These are phyloP conservation scores for Rhinopomastus cyanomelas DNA, from an alignment of 2,113 vertebrate genomes.

Conservation along the genomic window DNA sequence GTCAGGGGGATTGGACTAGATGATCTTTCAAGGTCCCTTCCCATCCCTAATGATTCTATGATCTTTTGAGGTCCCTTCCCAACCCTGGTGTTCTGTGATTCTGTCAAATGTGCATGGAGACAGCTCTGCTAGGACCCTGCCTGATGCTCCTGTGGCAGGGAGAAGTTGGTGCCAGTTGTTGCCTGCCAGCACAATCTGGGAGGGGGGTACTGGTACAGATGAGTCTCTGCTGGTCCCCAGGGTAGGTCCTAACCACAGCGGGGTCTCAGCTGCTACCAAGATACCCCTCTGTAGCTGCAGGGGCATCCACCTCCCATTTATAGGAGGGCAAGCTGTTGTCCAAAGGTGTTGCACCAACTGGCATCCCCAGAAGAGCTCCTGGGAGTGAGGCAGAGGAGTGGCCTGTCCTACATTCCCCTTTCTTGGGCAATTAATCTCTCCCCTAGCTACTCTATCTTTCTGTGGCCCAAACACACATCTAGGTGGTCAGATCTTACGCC, in stretches of 20 bases:
- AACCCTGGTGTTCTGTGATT: no score
- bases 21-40: no score
- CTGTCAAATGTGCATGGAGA: not conserved
- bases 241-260: rapidly evolving
- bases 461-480: rapidly evolving
- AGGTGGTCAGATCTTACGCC: not conserved
- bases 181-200: not conserved
- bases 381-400: not conserved
- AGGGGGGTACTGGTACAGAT: not conserved
- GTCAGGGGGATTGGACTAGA: no score
- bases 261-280: not conserved
- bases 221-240: rapidly evolving
- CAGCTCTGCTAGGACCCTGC: rapidly evolving
- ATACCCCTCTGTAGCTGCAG: not conserved
- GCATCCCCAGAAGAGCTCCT: not conserved
- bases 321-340: not conserved
- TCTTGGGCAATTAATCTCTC: not conserved
- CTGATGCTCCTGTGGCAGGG: not conserved
- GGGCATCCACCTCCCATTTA: not conserved
- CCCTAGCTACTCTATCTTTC: rapidly evolving
- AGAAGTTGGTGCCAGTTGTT: not conserved
- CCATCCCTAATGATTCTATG: no score
- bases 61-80: no score
- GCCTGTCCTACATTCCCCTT: not conserved
- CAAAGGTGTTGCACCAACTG: rapidly evolving